These are phyloP conservation scores for Operophtera brumata DNA, from an alignment of 2,888 invertebrate species.

Conservation along the genomic window DNA sequence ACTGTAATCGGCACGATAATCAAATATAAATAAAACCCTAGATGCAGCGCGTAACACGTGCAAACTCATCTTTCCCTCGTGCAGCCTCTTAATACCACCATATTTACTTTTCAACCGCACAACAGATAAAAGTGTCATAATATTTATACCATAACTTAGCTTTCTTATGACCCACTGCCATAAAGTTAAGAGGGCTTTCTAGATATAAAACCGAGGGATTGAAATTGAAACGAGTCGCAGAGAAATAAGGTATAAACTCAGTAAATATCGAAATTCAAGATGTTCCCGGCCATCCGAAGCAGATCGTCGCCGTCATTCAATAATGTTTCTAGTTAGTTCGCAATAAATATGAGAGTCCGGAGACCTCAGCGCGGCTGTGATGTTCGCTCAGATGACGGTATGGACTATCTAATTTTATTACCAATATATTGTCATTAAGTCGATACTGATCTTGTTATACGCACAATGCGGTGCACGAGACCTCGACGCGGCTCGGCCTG, in stretches of 20 bases:
- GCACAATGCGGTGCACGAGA: conserved; percentile 73
- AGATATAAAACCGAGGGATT: conserved; percentile 46
- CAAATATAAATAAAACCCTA: conserved; percentile 50
- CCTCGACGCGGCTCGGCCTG: conserved; percentile 53
- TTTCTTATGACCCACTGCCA: conserved; percentile 73
- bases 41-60: conserved; percentile 46
- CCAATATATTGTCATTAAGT: conserved; percentile 81
- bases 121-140: conserved; percentile 78
- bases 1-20: conserved; percentile 51
- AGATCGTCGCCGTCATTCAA: conserved; percentile 64
- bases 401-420: conserved; percentile 80
- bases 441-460: conserved; percentile 81
- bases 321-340: conserved; percentile 77
- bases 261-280: conserved; percentile 45
- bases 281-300: conserved; percentile 60
- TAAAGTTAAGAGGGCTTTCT: conserved; percentile 71
- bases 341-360: conserved; percentile 75
- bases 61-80: conserved; percentile 48
- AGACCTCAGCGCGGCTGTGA: conserved; percentile 54
- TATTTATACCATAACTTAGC: conserved; percentile 76
- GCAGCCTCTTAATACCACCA: conserved; percentile 48
- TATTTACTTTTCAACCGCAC: conserved; percentile 73
- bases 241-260: conserved; percentile 61
- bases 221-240: conserved; percentile 45
- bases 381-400: conserved; percentile 72